Conservation (phyloP, 2,113 vertebrate species). For the Zapus hudsonius region DNA sequence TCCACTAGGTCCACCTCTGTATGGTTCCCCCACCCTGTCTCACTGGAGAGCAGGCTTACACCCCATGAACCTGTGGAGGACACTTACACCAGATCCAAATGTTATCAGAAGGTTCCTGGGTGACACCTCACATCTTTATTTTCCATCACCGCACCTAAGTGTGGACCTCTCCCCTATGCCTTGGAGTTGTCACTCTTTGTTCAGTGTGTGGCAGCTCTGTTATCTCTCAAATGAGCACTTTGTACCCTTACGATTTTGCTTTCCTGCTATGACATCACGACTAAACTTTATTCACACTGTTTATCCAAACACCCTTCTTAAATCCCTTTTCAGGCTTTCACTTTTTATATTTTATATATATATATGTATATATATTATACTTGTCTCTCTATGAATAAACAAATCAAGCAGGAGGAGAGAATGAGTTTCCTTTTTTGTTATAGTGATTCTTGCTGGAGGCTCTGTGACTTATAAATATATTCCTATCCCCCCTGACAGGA, state of each 20-base stretch:
- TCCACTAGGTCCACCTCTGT: not conserved
- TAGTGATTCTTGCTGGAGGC: slow-evolving; percentile 35
- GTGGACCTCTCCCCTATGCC: no score
- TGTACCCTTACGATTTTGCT: slow-evolving; percentile 23
- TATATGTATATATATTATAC: not conserved
- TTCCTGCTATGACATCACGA: slow-evolving; percentile 41
- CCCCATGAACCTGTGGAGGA: no score
- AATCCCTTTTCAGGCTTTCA: slow-evolving; percentile 21
- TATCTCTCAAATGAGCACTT: slow-evolving; percentile 34
- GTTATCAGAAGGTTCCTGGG: no score
- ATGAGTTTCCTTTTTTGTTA: slow-evolving; percentile 52
- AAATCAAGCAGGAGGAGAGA: slow-evolving; percentile 43
- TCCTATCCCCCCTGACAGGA: not conserved
- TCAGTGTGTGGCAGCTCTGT: not conserved
- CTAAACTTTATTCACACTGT: slow-evolving; percentile 43
- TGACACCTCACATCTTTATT: not conserved
- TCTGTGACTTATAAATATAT: not conserved
- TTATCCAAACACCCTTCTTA: slow-evolving; percentile 53
- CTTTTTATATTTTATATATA: slow-evolving; percentile 23
- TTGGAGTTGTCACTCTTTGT: not conserved
- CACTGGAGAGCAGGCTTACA: not conserved
- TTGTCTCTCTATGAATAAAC: slow-evolving; percentile 54
- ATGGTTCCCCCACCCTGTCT: no score
- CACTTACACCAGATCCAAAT: no score
- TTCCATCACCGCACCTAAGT: rapidly evolving